Percentiles rank a stretch among this genome's conserved stretches.
phyloP scores from a whole-genome alignment of 2,113 vertebrate species.

The Hirundichthys speculiger region DNA sequence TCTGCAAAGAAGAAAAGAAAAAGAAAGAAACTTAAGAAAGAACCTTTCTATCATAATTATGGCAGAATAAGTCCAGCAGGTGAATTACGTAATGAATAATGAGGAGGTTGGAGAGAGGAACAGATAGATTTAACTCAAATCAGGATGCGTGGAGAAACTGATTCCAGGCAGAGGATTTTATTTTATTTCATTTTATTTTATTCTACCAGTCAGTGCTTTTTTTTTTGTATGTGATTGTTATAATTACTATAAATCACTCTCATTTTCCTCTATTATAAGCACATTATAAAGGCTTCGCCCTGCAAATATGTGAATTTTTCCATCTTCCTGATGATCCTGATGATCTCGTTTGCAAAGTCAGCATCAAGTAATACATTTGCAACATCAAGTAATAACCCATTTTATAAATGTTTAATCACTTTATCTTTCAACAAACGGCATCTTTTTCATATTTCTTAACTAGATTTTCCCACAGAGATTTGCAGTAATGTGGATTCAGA shows the following conservation, averaged over 20 bases:
- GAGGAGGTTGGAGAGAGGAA: no score
- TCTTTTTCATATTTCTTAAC: constrained; percentile 18
- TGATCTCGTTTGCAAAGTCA: constrained; percentile 13
- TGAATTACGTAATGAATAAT: no score
- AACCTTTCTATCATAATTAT: no score
- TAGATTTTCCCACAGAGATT: constrained; percentile 8
- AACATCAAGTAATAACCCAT: neutral
- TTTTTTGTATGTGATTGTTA: neutral
- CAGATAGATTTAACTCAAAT: no score
- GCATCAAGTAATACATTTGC: no score
- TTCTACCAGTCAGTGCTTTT: neutral
- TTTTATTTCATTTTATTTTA: no score
- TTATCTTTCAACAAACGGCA: constrained; percentile 28
- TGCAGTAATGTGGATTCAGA: neutral
- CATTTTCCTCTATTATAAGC: neutral
- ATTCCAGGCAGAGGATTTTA: no score
- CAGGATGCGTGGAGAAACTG: no score
- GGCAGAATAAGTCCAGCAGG: no score
- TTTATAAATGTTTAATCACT: constrained; percentile 30
- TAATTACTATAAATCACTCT: neutral
- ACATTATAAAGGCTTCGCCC: neutral
- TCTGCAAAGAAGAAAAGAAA: no score
- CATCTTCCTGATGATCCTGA: neutral
- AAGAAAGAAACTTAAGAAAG: no score
- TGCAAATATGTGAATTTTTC: neutral